A percentile compares a stretch with the other conserved stretches of the same genome.
These are phyloP conservation scores for Ciconia maguari DNA, from an alignment of 2,113 vertebrate species.

Conservation along the genomic window DNA sequence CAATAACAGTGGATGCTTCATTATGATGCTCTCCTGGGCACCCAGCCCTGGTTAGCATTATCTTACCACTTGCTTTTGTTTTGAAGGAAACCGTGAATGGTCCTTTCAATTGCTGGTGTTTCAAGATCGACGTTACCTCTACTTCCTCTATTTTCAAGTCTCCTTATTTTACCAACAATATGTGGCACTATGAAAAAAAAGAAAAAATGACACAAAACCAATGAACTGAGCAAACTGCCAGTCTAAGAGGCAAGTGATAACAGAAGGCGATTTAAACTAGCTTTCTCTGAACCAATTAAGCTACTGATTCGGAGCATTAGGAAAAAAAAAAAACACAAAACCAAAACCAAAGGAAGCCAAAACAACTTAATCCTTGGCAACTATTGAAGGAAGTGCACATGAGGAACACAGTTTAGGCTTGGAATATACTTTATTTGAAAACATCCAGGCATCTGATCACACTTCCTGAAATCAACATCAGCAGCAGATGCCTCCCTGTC, in stretches of 20 bases:
- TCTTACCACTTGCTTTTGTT: slow-evolving; percentile 65
- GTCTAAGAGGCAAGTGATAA: not conserved
- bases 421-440: not conserved
- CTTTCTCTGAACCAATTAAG: not conserved
- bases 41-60: slow-evolving; percentile 61
- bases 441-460: not conserved
- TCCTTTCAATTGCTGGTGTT: slow-evolving; percentile 26
- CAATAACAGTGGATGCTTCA: slow-evolving; percentile 68
- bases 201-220: not conserved
- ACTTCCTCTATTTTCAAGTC: slow-evolving; percentile 30
- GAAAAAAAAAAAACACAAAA: not conserved
- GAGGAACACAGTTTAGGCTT: not conserved
- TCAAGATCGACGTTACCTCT: slow-evolving; percentile 23
- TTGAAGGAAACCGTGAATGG: slow-evolving; percentile 70
- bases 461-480: not conserved
- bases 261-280: not conserved
- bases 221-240: not conserved
- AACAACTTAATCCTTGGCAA: not conserved
- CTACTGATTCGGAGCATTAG: not conserved
- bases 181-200: not conserved
- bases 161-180: slow-evolving; percentile 26
- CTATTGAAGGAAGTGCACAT: not conserved
- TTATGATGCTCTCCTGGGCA: slow-evolving; percentile 63
- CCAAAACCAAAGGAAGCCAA: not conserved
- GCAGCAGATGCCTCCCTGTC: not conserved